Evolutionary conservation across 2,888 invertebrate genomes (phyloP).

Genomic region (Drosophila sordidula): DNA sequence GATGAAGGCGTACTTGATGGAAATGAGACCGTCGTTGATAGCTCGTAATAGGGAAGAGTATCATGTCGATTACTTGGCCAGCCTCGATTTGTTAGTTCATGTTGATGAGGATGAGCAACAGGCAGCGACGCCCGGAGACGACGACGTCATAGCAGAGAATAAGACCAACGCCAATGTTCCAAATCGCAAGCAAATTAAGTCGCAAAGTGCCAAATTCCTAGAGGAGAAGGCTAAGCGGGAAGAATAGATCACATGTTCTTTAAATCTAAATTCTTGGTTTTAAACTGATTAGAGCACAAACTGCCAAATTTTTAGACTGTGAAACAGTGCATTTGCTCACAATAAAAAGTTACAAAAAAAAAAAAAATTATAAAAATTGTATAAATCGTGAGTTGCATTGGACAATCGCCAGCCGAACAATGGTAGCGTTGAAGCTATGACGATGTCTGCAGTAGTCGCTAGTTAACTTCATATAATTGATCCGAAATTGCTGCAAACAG

Average conservation of each 20-base stretch:
- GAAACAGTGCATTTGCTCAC: slow-evolving; percentile 28
- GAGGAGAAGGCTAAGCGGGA: slow-evolving; percentile 83
- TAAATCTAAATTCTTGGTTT: slow-evolving; percentile 16
- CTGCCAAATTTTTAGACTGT: slow-evolving; percentile 16
- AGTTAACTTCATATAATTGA: slow-evolving; percentile 67
- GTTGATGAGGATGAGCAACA: slow-evolving; percentile 32
- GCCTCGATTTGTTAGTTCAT: slow-evolving; percentile 31
- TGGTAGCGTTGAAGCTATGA: slow-evolving; percentile 50
- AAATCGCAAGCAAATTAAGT: slow-evolving; percentile 83
- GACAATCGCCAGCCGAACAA: slow-evolving; percentile 43
- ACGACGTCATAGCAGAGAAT: slow-evolving; percentile 65
- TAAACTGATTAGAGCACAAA: background rate
- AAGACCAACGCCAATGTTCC: slow-evolving; percentile 74
- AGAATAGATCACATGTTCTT: slow-evolving; percentile 55
- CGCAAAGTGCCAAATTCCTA: slow-evolving; percentile 81
- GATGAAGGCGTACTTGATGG: slow-evolving; percentile 70
- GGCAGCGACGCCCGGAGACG: slow-evolving; percentile 36
- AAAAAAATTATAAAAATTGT: slow-evolving; percentile 39
- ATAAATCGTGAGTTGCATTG: slow-evolving; percentile 71
- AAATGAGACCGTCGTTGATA: slow-evolving; percentile 43
- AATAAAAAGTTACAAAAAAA: slow-evolving; percentile 38
- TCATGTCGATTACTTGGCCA: slow-evolving; percentile 71
- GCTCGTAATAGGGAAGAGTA: slow-evolving; percentile 69
- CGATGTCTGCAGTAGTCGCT: slow-evolving; percentile 40
- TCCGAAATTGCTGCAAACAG: slow-evolving; percentile 65